A percentile compares a stretch with the other conserved stretches of the same genome.
Conservation (phyloP, 2,888 invertebrate genomes). For the Mellilla xanthometata region DNA sequence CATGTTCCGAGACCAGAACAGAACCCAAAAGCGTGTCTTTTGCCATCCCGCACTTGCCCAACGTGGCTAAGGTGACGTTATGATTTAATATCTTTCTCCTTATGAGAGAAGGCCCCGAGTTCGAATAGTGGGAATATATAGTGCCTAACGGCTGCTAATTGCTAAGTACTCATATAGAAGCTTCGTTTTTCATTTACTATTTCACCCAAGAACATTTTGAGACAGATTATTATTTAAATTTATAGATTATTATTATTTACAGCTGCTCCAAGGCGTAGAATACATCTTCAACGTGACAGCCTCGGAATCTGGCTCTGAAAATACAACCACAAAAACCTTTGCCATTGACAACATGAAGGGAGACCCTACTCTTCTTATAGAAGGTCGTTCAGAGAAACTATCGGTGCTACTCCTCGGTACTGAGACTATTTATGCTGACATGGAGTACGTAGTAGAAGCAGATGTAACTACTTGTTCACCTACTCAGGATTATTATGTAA, state of each 20-base stretch:
- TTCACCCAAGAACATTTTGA: too few relatives aligned
- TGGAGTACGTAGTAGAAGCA: conserved; percentile 49
- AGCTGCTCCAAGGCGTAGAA: conserved; percentile 54
- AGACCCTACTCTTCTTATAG: conserved; percentile 44
- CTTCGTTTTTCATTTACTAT: too few relatives aligned
- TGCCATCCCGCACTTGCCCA: too few relatives aligned
- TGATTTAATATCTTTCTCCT: too few relatives aligned
- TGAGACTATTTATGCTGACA: conserved; percentile 46
- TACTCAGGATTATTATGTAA: conserved; percentile 61
- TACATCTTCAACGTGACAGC: conserved; percentile 56
- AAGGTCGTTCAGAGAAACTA: conserved; percentile 50
- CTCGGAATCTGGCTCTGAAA: conserved; percentile 21
- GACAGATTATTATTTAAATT: too few relatives aligned
- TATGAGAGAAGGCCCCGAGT: too few relatives aligned
- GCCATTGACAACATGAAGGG: conserved; percentile 54
- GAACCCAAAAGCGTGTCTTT: too few relatives aligned
- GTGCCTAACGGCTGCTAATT: too few relatives aligned
- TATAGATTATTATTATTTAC: conserved; percentile 22
- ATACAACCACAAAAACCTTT: conserved; percentile 39
- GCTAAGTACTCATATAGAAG: too few relatives aligned
- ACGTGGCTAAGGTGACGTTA: too few relatives aligned
- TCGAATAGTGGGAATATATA: too few relatives aligned
- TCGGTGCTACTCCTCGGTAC: conserved; percentile 54
- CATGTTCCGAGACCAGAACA: too few relatives aligned
- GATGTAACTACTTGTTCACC: conserved; percentile 53